Evolutionary conservation across 2,888 invertebrate genomes (phyloP).

Genomic region (Timema cristinae): DNA sequence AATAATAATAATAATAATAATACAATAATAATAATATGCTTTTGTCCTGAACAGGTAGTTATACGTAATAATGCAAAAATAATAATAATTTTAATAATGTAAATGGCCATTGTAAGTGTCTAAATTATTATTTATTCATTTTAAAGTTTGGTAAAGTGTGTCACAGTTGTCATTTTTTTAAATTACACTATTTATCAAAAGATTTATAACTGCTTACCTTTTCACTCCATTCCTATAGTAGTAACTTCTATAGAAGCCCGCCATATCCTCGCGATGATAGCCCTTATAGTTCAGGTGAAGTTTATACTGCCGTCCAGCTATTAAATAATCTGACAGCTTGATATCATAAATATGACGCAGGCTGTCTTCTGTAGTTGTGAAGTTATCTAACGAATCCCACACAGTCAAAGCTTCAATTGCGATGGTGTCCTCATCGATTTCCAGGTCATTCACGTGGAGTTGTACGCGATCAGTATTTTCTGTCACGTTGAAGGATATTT

Average conservation of each 20-base stretch:
- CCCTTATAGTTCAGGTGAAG: constrained; percentile 26
- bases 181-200: too few relatives aligned
- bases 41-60: too few relatives aligned
- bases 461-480: constrained; percentile 49
- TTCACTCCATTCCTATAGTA: constrained; percentile 19
- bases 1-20: too few relatives aligned
- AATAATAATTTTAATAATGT: too few relatives aligned
- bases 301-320: constrained; percentile 18
- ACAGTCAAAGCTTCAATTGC: not conserved
- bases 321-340: not conserved
- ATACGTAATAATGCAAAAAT: too few relatives aligned
- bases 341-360: constrained; percentile 1
- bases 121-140: too few relatives aligned
- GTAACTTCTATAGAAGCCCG: constrained; percentile 25
- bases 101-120: too few relatives aligned
- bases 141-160: too few relatives aligned
- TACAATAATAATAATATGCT: too few relatives aligned
- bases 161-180: too few relatives aligned
- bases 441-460: constrained; percentile 23
- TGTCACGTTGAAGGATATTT: constrained; percentile 50
- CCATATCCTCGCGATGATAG: constrained; percentile 19
- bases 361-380: not conserved
- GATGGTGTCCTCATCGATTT: constrained; percentile 19
- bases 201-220: not conserved
- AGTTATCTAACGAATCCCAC: not conserved